These are phyloP conservation scores for Clamator glandarius DNA, from an alignment of 2,797 vertebrate species.

Conservation along the genomic window DNA sequence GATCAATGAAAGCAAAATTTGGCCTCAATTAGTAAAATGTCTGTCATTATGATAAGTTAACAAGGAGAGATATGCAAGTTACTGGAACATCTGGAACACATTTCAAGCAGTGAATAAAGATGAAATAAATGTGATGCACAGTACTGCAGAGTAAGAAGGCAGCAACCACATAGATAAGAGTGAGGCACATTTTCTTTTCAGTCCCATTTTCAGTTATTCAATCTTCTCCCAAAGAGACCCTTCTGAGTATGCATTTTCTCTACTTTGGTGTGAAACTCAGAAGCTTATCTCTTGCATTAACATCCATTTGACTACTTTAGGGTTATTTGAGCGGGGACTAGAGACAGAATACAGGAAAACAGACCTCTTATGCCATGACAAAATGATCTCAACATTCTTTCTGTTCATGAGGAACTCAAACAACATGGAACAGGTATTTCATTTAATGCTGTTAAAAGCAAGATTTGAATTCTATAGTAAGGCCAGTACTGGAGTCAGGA, in stretches of 20 bases:
- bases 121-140: background rate
- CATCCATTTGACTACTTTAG: background rate
- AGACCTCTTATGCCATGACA: background rate
- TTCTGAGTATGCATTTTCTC: background rate
- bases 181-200: background rate
- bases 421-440: background rate
- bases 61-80: background rate
- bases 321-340: background rate
- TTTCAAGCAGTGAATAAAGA: background rate
- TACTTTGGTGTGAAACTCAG: background rate
- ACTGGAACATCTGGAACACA: background rate
- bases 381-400: background rate
- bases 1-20: background rate
- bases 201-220: background rate
- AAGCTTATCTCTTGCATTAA: background rate
- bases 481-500: background rate
- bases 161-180: background rate
- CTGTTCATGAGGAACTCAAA: background rate
- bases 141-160: background rate
- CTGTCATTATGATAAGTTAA: accelerated
- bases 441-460: background rate
- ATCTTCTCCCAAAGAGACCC: background rate
- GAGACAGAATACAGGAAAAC: background rate
- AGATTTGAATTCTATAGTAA: background rate
- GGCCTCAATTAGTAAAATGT: background rate